These are phyloP conservation scores for Grapholita molesta DNA, from an alignment of 1,140 invertebrate genomes.

Conservation along the genomic window DNA sequence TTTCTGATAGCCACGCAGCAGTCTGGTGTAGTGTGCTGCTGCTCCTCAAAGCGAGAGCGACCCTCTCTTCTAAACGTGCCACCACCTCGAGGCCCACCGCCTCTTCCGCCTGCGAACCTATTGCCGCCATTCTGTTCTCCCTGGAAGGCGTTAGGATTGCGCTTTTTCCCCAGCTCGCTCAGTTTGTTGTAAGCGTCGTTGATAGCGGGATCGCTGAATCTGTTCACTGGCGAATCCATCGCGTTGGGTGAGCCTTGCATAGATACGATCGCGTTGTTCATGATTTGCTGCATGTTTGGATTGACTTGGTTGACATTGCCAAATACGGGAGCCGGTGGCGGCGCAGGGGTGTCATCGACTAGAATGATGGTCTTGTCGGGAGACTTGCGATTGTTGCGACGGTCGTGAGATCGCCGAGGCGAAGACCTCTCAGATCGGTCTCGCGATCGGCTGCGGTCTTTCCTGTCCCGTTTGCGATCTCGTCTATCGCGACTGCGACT, in stretches of 20 bases:
- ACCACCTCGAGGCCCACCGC: conserved; percentile 35
- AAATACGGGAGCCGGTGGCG: conserved; percentile 20
- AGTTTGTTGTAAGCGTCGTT: conserved; percentile 66
- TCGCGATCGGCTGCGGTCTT: conserved; percentile 73
- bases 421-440: conserved; percentile 70
- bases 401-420: conserved; percentile 50
- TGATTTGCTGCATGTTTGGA: conserved; percentile 28
- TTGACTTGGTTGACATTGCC: conserved; percentile 8
- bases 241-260: conserved; percentile 25
- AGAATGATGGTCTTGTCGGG: conserved; percentile 43
- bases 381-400: conserved; percentile 55
- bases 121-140: conserved; percentile 44
- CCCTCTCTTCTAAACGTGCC: conserved; percentile 41
- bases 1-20: conserved; percentile 85
- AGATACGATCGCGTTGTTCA: not conserved
- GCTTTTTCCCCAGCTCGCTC: conserved; percentile 79
- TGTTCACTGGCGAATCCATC: conserved; percentile 25
- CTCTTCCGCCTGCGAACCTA: conserved; percentile 33
- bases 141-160: conserved; percentile 81
- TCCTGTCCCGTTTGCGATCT: conserved; percentile 76
- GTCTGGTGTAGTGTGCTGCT: conserved; percentile 29
- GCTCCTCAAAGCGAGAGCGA: conserved; percentile 49
- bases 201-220: conserved; percentile 54
- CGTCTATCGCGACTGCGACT: conserved; percentile 79
- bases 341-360: conserved; percentile 4